Percentiles rank a stretch among this genome's conserved stretches.
Evolutionary conservation across 2,888 invertebrate species (phyloP).

Genomic region (Agrypnus murinus): DNA sequence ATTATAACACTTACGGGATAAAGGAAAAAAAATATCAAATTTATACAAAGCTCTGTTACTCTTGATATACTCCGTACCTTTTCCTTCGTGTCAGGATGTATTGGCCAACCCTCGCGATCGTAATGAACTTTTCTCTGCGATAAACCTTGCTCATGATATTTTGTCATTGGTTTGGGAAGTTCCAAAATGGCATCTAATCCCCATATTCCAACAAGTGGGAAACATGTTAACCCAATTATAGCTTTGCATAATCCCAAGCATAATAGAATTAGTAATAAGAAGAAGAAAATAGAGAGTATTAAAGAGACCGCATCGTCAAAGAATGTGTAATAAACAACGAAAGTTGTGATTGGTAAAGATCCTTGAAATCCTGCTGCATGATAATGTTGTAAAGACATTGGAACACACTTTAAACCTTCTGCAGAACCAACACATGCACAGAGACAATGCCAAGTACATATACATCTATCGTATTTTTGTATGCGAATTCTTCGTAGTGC

Average conservation of each 20-base stretch:
- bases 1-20: constrained; percentile 71
- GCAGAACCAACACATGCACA: constrained; percentile 75
- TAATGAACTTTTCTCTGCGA: constrained; percentile 70
- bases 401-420: constrained; percentile 68
- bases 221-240: constrained; percentile 71
- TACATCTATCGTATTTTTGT: constrained; percentile 76
- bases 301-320: constrained; percentile 65
- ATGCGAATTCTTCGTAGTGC: constrained; percentile 76
- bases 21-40: constrained; percentile 74
- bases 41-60: constrained; percentile 73
- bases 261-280: constrained; percentile 63
- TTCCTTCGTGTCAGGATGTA: constrained; percentile 75
- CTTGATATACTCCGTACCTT: constrained; percentile 69
- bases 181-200: constrained; percentile 74
- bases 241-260: constrained; percentile 74
- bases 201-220: constrained; percentile 71
- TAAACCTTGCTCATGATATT: constrained; percentile 74
- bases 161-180: constrained; percentile 71
- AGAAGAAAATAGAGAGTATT: constrained; percentile 63
- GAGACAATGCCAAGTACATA: constrained; percentile 79
- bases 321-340: constrained; percentile 64
- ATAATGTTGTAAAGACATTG: constrained; percentile 71
- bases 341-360: constrained; percentile 67
- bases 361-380: constrained; percentile 73
- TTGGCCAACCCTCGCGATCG: constrained; percentile 75